Percentiles rank a stretch among this genome's conserved stretches.
phyloP scores from a whole-genome alignment of 1,140 invertebrate species.

The Drosophila orosa region DNA sequence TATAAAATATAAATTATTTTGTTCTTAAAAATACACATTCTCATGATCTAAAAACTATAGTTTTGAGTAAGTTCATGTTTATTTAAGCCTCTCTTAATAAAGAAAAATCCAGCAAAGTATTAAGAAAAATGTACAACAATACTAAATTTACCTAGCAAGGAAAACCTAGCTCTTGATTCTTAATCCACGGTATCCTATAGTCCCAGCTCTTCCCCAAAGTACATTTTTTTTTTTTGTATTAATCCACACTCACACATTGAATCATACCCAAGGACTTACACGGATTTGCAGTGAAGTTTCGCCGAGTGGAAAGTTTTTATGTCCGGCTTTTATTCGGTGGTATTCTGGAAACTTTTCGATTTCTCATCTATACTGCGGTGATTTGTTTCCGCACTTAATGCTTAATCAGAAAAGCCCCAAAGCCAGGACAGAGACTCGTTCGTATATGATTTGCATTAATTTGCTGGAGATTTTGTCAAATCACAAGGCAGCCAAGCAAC shows the following conservation, averaged over 20 bases:
- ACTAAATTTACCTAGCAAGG: neutral
- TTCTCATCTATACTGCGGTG: slow-evolving; percentile 20
- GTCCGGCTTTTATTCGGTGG: slow-evolving; percentile 42
- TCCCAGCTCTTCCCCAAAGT: neutral
- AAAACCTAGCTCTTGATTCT: neutral
- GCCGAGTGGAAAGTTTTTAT: slow-evolving; percentile 63
- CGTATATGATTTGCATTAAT: slow-evolving; percentile 59
- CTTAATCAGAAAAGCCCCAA: slow-evolving; percentile 22
- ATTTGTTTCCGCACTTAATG: slow-evolving; percentile 21
- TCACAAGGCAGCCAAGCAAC: slow-evolving; percentile 52
- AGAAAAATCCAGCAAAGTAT: too few species aligned
- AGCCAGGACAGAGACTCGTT: slow-evolving; percentile 2
- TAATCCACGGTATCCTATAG: slow-evolving; percentile 11
- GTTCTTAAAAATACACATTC: too few species aligned
- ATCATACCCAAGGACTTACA: slow-evolving; percentile 27
- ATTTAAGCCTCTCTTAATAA: too few species aligned
- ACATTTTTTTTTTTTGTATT: slow-evolving; percentile 13
- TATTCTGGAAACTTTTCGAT: slow-evolving; percentile 48
- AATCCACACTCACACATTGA: slow-evolving; percentile 11
- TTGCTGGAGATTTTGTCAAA: slow-evolving; percentile 45
- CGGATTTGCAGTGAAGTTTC: slow-evolving; percentile 46
- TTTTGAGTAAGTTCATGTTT: too few species aligned
- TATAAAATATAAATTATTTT: neutral
- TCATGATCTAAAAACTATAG: too few species aligned
- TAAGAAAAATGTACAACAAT: neutral